These are phyloP conservation scores for Cheirogaleus medius DNA, from an alignment of 2,113 vertebrate species.

Conservation along the genomic window DNA sequence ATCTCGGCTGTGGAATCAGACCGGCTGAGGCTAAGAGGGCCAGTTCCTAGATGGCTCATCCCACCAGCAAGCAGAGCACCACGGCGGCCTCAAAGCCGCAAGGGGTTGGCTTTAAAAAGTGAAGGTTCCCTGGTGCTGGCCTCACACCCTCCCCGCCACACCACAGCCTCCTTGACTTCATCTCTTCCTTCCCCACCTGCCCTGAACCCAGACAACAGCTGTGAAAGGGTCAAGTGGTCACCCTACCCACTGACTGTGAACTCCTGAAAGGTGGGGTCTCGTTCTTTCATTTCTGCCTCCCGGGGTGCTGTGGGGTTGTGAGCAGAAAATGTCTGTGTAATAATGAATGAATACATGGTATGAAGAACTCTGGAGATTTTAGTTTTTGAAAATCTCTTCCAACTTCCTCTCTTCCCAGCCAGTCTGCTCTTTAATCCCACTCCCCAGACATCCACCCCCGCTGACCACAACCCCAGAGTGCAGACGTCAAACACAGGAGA, in stretches of 20 bases:
- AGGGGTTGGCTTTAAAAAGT: conserved; percentile 78
- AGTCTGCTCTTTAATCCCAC: neutral
- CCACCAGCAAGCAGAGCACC: conserved; percentile 18
- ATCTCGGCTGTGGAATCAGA: conserved; percentile 49
- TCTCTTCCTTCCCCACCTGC: neutral
- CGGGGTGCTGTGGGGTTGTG: too few relatives aligned
- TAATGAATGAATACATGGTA: neutral
- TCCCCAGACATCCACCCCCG: neutral
- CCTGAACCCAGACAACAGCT: neutral
- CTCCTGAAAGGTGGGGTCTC: neutral
- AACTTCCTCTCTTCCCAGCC: neutral
- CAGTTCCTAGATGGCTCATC: conserved; percentile 60
- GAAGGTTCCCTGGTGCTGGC: conserved; percentile 67
- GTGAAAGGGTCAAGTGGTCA: too few relatives aligned
- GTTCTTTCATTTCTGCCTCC: neutral
- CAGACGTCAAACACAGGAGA: neutral
- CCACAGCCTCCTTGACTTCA: conserved; percentile 19
- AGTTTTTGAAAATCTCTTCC: neutral
- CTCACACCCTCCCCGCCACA: conserved; percentile 22
- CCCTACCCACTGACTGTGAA: neutral
- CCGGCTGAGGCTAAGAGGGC: neutral
- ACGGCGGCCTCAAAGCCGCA: conserved; percentile 78
- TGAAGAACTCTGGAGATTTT: neutral
- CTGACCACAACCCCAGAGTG: neutral
- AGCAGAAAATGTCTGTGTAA: neutral